Base-by-base conservation (phyloP, 92 coral and sea anemone genomes). In the Galaxea fascicularis region DNA sequence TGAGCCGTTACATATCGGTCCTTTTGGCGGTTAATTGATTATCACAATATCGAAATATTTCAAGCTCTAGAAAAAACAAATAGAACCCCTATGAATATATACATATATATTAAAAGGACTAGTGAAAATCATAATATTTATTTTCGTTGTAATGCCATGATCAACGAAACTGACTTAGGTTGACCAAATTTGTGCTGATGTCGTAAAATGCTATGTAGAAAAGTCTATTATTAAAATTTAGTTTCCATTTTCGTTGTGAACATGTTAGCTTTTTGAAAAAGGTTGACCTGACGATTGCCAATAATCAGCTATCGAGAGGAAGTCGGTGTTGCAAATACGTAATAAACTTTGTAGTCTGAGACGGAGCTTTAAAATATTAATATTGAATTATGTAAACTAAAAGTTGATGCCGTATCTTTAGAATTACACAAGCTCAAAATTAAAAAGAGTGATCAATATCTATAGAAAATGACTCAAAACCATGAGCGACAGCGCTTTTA, bases 51-150 rank as follows among this genome's bases (percentile, higher is more conserved):
- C 24, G 44, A 26, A 30, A 16, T 47, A 27, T 11, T 73, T 10
- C 39, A 26, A 7, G 9, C 31, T 17, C 68, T 27, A 15, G 10
- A 9, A 31, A 31, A 39, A 57, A 31, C 15, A 62, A 30, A 35
- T 21, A 76, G 69, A 58, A 76, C 12, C 56, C 18, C 31, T 15
- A 10, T 49, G 56, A 57, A 76, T 76, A 76, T 2, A 35, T 35
- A 35, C 41, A 35, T 35, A 35, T 59, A 30, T 1, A 1, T 57
- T 0, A 59, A 22, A 31, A 13, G 25, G 63, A 51, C 20, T 52
- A 52, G 78, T 74, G 26, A 74, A 74, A 53, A n/a, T 71, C 64
- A 24, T 63, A 26, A 1, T 18, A 12, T 24, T 10, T 21, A 25
- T 25, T 63, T 16, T 12, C 14, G 30, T 10, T 22, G 10, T 62